A percentile compares a stretch with the other conserved stretches of the same genome.
Evolutionary conservation across 2,113 vertebrate species (phyloP).

Genomic region (Candoia aspera): DNA sequence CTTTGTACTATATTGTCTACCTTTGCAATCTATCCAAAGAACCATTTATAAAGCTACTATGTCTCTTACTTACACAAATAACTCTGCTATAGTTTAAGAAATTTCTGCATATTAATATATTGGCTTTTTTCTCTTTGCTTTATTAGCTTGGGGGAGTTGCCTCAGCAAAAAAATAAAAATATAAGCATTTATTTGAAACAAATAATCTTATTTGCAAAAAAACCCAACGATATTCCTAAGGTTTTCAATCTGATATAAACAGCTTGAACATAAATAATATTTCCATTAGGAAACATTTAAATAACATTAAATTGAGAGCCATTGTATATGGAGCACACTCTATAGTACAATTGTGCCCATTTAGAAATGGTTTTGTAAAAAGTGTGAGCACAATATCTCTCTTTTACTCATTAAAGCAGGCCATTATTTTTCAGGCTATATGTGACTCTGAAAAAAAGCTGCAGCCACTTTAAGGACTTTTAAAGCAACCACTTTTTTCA

Average conservation of each 20-base stretch:
- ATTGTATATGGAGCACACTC: background rate
- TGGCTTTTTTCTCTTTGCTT: background rate
- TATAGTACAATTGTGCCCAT: background rate
- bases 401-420: background rate
- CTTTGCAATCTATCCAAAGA: background rate
- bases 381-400: background rate
- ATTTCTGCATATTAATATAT: background rate
- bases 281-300: too few species aligned
- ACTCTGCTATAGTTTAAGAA: background rate
- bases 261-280: background rate
- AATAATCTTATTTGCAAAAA: background rate
- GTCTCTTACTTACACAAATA: background rate
- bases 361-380: background rate
- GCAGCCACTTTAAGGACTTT: background rate
- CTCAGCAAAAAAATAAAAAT: background rate
- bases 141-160: background rate
- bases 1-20: background rate
- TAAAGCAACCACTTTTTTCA: background rate
- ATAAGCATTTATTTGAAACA: background rate
- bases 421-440: background rate
- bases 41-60: background rate
- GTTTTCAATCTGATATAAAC: background rate
- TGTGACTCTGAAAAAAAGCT: background rate
- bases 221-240: background rate
- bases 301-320: background rate